Evolutionary conservation across 2,797 vertebrate genomes (phyloP), one percentile per base, ranked within the genome.

Genomic region (Limnodromus scolopaceus): DNA sequence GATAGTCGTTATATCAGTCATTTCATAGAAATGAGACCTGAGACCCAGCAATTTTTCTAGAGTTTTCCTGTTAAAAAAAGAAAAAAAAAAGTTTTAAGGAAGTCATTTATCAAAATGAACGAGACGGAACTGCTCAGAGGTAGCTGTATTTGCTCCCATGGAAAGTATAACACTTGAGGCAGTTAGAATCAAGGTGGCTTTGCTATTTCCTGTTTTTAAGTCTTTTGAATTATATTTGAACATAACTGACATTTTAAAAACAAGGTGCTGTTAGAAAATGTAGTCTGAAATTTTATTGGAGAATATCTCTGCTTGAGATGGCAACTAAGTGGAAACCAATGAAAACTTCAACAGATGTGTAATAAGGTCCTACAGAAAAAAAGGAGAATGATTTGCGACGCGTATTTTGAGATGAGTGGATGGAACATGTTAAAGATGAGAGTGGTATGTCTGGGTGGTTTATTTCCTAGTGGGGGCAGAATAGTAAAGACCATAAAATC

Each of bases 401-500:
- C 41, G 24, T 9, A 27, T 92, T 75, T 84, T 55, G 54, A 63
- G 22, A 32, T 46, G 55, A 65, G 22, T 24, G 43, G 57, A 20
- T 88, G 58, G 34, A 70, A 84, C 45, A 65, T 4, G 36, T 6
- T 78, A 46, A 79, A 92, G 54, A 64, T 64, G 75, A 64, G 57
- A 66, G 55, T 61, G 77, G 30, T 9, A 16, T 45, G 22, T 23
- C 53, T 76, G 48, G n/a, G 32, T 61, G 51, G 45, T 71, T 92
- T 91, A 68, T 92, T 90, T 28, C 84, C 34, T 87, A 57, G 38
- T 13, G 46, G 58, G 27, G 54, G 55, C 72, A 96, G 79, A 95
- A 68, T 24, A 91, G 54, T 48, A 34, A 89, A 94, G 84, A n/a
- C 74, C 51, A 43, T 89, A 91, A 93, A 84, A 93, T 75, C 24